Evolutionary conservation across 1,140 invertebrate species (phyloP).

Genomic region (Pseudomyrmex concolor): DNA sequence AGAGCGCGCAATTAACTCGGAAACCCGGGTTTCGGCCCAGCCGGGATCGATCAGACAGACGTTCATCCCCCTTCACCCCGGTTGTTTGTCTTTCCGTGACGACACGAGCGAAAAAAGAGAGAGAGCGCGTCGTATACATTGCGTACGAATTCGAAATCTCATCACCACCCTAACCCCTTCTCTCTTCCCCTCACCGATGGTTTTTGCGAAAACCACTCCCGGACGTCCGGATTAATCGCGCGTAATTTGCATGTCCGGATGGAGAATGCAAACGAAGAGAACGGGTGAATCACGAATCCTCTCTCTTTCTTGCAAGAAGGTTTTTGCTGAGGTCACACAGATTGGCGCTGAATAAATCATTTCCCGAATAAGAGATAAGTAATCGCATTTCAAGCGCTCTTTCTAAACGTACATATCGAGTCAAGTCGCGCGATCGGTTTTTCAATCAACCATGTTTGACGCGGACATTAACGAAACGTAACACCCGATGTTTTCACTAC

Average conservation of each 20-base stretch:
- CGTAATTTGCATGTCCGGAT: slow-evolving; percentile 11
- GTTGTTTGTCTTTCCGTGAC: slow-evolving; percentile 38
- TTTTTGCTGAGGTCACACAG: background rate
- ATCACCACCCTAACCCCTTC: background rate
- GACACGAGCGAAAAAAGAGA: slow-evolving; percentile 14
- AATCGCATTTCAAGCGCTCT: too few species aligned
- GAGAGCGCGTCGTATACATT: background rate
- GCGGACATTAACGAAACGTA: too few species aligned
- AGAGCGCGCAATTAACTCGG: slow-evolving; percentile 78
- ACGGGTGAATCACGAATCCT: too few species aligned
- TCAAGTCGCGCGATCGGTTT: too few species aligned
- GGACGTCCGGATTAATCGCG: slow-evolving; percentile 33
- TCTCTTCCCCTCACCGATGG: background rate
- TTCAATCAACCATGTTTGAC: too few species aligned
- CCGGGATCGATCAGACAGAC: slow-evolving; percentile 54
- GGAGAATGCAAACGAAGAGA: background rate
- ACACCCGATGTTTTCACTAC: too few species aligned
- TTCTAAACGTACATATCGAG: too few species aligned
- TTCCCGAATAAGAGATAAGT: too few species aligned
- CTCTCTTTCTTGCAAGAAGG: background rate
- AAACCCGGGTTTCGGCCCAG: slow-evolving; percentile 62
- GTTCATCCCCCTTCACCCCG: background rate
- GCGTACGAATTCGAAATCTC: slow-evolving; percentile 21
- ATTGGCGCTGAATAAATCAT: background rate
- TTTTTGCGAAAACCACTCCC: slow-evolving; percentile 20